Base-by-base conservation (phyloP, 92 coral and sea anemone species). In the Galaxea fascicularis region DNA sequence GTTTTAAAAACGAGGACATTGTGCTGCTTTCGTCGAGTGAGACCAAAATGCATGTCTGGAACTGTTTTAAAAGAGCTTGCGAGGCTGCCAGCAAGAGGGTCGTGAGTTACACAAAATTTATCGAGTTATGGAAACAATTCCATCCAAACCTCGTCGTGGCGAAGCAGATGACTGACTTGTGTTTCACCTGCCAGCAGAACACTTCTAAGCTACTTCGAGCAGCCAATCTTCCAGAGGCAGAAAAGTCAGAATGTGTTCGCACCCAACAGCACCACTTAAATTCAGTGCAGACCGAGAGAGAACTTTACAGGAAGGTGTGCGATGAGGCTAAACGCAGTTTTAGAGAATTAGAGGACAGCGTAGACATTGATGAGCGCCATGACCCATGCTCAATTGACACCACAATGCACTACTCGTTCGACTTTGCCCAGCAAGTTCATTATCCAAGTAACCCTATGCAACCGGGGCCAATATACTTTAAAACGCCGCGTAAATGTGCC, bases 401-500 rank as follows among this genome's bases (percentile, higher is more conserved):
- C 0, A 87, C 73, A 14, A 87, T 87, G 91, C 91, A 90, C 68
- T 82, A 76, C 66, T 86, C 91, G 0, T 85, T 90, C 26, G 86
- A 90, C 39, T 87, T 73, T 65, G 91, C 94, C 8, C 94, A 82
- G 82, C 89, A 91, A 57, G 83, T 91, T 24, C 94, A 90, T 62
- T 0, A 45, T 8, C 89, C 91, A 0, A 66, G 86, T 16, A 87
- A 90, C 46, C 94, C 94, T 0, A 73, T 90, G 89, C 94, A 90
- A 63, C 94, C 91, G 22, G 91, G 94, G 4, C 94, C 94, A 20
- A 91, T 91, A 17, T 91, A 91, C 64, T 91, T 91, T 39, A 88
- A 88, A 74, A 83, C 91, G 30, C 93, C 87, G 25, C 73, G 89
- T 41, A 92, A 92, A 49, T 89, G 91, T 31, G 89, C 77, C 3